A percentile compares a stretch with the other conserved stretches of the same genome.
Conservation (phyloP, 2,888 invertebrate genomes). For the Andrena hattorfiana region DNA sequence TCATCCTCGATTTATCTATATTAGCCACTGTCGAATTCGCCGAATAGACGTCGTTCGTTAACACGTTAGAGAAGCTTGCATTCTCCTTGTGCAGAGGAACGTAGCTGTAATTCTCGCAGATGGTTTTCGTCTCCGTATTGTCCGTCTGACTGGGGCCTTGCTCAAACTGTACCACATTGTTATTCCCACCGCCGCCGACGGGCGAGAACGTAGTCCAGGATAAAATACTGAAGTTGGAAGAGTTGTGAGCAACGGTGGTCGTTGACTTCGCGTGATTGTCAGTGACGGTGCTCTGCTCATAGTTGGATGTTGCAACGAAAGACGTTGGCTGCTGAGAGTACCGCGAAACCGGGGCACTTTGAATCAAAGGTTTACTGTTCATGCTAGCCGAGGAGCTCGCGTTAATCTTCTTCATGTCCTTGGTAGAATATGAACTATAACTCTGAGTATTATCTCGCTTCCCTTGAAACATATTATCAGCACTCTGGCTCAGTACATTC, state of each 20-base stretch:
- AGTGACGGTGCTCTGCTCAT: slow-evolving; percentile 75
- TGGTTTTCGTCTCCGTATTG: slow-evolving; percentile 74
- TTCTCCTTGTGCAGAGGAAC: slow-evolving; percentile 78
- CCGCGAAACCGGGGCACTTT: slow-evolving; percentile 51
- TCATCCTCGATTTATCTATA: slow-evolving; percentile 78
- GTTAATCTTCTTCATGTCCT: slow-evolving; percentile 74
- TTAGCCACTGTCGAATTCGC: slow-evolving; percentile 60
- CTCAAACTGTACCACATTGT: slow-evolving; percentile 75
- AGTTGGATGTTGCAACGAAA: slow-evolving; percentile 78
- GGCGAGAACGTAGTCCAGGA: slow-evolving; percentile 84
- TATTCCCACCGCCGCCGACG: slow-evolving; percentile 66
- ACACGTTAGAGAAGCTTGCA: slow-evolving; percentile 68
- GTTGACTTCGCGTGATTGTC: slow-evolving; percentile 78
- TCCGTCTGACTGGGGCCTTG: slow-evolving; percentile 66
- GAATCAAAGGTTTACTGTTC: slow-evolving; percentile 45
- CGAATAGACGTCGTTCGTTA: slow-evolving; percentile 71
- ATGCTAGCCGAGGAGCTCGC: slow-evolving; percentile 65
- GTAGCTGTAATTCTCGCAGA: slow-evolving; percentile 81
- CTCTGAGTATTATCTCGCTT: slow-evolving; percentile 74
- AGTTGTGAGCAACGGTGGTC: slow-evolving; percentile 81
- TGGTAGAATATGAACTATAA: slow-evolving; percentile 73
- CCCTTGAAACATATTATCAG: slow-evolving; percentile 71
- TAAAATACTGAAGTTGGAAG: slow-evolving; percentile 83
- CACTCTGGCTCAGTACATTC: slow-evolving; percentile 41
- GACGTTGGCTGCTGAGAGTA: slow-evolving; percentile 72